Conservation (phyloP, 2,888 invertebrate species). For the Electrophaes corylata region DNA sequence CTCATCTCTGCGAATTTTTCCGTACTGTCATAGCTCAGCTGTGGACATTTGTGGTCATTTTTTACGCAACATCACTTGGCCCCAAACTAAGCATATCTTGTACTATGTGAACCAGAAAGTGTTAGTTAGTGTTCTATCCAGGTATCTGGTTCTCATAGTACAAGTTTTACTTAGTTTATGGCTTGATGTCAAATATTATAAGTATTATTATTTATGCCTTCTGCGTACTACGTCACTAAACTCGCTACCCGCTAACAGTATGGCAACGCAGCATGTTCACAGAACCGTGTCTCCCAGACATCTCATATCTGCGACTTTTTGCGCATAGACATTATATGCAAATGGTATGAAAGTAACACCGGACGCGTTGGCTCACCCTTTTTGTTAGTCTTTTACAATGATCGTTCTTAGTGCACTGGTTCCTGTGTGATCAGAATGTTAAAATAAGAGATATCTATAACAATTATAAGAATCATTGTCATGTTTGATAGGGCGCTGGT, state of each 20-base stretch:
- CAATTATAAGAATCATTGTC: no score
- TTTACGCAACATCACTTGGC: no score
- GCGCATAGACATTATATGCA: conserved; percentile 60
- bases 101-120: no score
- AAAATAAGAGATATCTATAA: not conserved
- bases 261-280: conserved; percentile 38
- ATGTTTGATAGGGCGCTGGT: no score
- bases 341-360: conserved; percentile 68
- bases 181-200: no score
- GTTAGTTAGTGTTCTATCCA: no score
- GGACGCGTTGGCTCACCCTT: conserved; percentile 50
- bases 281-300: conserved; percentile 46
- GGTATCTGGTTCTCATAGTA: no score
- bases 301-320: conserved; percentile 50
- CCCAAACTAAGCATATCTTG: no score
- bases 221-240: no score
- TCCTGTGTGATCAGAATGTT: conserved; percentile 28
- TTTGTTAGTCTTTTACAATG: conserved; percentile 50
- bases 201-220: no score
- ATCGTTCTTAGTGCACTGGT: conserved; percentile 28
- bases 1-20: conserved; percentile 50
- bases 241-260: conserved; percentile 27
- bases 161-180: no score
- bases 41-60: no score
- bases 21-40: conserved; percentile 48